These are phyloP conservation scores for Sparidentex hasta DNA, from an alignment of 2,797 vertebrate species.

Conservation along the genomic window DNA sequence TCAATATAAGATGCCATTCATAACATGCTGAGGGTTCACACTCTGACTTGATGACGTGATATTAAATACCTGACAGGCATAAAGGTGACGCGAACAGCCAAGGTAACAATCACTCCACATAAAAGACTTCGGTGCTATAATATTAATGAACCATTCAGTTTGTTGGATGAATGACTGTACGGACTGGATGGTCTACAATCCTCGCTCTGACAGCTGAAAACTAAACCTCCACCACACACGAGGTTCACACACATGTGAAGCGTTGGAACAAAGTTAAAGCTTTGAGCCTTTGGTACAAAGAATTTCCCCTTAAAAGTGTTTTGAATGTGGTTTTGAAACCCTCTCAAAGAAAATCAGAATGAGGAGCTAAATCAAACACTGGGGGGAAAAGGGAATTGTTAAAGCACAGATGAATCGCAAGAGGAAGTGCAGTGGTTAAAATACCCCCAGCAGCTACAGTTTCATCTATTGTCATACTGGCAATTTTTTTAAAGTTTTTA, in stretches of 20 bases:
- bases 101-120: background rate
- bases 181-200: background rate
- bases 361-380: constrained; percentile 38
- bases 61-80: background rate
- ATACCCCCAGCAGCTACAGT: constrained; percentile 14
- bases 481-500: background rate
- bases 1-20: background rate
- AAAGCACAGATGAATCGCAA: constrained; percentile 15
- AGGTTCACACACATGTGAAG: background rate
- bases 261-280: constrained; percentile 1
- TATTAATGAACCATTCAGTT: constrained; percentile 12
- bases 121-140: background rate
- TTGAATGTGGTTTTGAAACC: constrained; percentile 21
- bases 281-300: constrained; percentile 27
- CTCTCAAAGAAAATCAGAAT: constrained; percentile 29
- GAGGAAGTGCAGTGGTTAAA: constrained; percentile 21
- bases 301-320: background rate
- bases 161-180: constrained; percentile 1
- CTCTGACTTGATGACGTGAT: no score
- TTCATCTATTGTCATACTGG: constrained; percentile 12
- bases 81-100: constrained; percentile 5
- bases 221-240: background rate
- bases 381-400: constrained; percentile 36
- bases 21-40: background rate
- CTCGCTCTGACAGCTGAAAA: constrained; percentile 37